Percentiles rank a stretch among this genome's conserved stretches.
Conservation (phyloP, 2,888 invertebrate genomes). For the Nemapogon koenigi region DNA sequence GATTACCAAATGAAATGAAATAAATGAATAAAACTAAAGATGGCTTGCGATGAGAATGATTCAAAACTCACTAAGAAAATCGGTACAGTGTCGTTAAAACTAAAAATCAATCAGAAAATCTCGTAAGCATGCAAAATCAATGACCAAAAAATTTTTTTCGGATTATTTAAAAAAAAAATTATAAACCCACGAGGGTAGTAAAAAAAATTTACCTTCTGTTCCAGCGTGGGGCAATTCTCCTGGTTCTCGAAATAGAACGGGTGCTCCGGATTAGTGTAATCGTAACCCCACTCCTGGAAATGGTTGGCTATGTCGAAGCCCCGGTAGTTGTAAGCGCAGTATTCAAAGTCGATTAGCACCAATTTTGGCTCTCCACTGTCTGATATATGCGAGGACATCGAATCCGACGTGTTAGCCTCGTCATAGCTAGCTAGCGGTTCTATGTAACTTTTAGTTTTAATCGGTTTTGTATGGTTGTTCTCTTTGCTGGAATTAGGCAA, state of each 20-base stretch:
- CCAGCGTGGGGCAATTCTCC: constrained; percentile 75
- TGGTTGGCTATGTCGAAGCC: constrained; percentile 96
- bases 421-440: constrained; percentile 22
- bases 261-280: constrained; percentile 79
- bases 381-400: constrained; percentile 33
- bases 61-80: too few relatives aligned
- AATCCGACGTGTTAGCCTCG: constrained; percentile 44
- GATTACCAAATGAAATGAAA: too few relatives aligned
- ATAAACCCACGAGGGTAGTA: not conserved
- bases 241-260: constrained; percentile 78
- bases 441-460: constrained; percentile 5
- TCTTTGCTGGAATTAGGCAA: constrained; percentile 19
- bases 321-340: constrained; percentile 93
- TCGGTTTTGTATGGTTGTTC: constrained; percentile 17
- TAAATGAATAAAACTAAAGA: too few relatives aligned
- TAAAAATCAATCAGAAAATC: not conserved
- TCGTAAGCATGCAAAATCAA: not conserved
- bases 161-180: not conserved
- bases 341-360: constrained; percentile 91
- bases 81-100: not conserved
- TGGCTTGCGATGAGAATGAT: too few relatives aligned
- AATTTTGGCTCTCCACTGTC: constrained; percentile 66
- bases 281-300: constrained; percentile 91
- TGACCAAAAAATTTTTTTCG: not conserved
- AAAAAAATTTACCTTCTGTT: constrained; percentile 73